phyloP scores from a whole-genome alignment of 2,888 invertebrate species.

The Ectemnius lituratus region DNA sequence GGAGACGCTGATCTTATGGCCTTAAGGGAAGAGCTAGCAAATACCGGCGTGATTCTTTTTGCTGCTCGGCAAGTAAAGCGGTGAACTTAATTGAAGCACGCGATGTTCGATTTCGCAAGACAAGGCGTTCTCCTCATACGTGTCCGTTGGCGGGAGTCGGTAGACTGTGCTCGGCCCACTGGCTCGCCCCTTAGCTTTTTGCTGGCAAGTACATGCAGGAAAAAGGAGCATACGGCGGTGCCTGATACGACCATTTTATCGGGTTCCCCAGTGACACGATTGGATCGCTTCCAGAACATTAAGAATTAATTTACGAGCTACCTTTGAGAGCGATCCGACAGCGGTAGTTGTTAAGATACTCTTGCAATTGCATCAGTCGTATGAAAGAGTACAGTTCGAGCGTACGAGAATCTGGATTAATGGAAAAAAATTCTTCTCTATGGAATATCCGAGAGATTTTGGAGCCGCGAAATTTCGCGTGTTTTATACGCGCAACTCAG shows the following conservation, averaged over 20 bases:
- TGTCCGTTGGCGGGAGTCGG: constrained; percentile 2
- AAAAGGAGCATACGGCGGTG: background rate
- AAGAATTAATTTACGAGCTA: constrained; percentile 25
- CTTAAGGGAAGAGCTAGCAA: too few relatives aligned
- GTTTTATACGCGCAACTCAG: too few relatives aligned
- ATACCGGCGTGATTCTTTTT: background rate
- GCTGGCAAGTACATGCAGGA: background rate
- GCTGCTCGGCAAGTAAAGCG: background rate
- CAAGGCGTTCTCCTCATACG: background rate
- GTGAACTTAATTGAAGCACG: constrained; percentile 50
- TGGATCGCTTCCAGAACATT: constrained; percentile 5
- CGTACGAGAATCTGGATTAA: too few relatives aligned
- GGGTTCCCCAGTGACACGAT: constrained; percentile 17
- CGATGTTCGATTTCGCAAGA: constrained; percentile 42
- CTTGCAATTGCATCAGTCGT: too few relatives aligned
- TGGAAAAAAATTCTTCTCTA: too few relatives aligned
- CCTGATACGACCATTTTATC: background rate
- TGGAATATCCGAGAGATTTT: too few relatives aligned
- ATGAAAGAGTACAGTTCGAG: too few relatives aligned
- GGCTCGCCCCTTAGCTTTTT: constrained; percentile 5
- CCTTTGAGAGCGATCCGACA: too few relatives aligned
- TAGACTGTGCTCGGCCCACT: constrained; percentile 12
- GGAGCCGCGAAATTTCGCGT: too few relatives aligned
- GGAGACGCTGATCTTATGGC: too few relatives aligned
- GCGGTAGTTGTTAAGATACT: too few relatives aligned